These are phyloP conservation scores for silkworm (Bombyx mori) DNA, from an alignment of 1,140 invertebrate species.

Conservation along the genomic window ASM3026992v2 NC_085127.1:1969501-1970000, in stretches of 20 bases:
- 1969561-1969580: slow-evolving; percentile 45
- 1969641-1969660: slow-evolving; percentile 17
- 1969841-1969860: slow-evolving; percentile 63
- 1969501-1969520: slow-evolving; percentile 49
- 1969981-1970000: slow-evolving; percentile 9
- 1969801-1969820: slow-evolving; percentile 46
- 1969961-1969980: slow-evolving; percentile 47
- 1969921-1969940: slow-evolving; percentile 58
- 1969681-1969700: slow-evolving; percentile 4
- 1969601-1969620: slow-evolving; percentile 39
- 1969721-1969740: slow-evolving; percentile 6
- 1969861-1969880: slow-evolving; percentile 57
- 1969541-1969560: slow-evolving; percentile 24
- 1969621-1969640: slow-evolving; percentile 21
- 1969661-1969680: slow-evolving; percentile 14
- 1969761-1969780: slow-evolving; percentile 31
- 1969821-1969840: slow-evolving; percentile 33
- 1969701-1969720: slow-evolving; percentile 6
- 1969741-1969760: slow-evolving; percentile 17
- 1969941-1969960: slow-evolving; percentile 56
- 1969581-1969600: slow-evolving; percentile 24
- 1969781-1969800: slow-evolving; percentile 41
- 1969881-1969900: slow-evolving; percentile 56
- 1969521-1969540: slow-evolving; percentile 22
- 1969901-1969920: slow-evolving; percentile 58